A percentile compares a stretch with the other conserved stretches of the same genome.
phyloP scores from a whole-genome alignment of 2,113 vertebrate species.

The Macrotus californicus region DNA sequence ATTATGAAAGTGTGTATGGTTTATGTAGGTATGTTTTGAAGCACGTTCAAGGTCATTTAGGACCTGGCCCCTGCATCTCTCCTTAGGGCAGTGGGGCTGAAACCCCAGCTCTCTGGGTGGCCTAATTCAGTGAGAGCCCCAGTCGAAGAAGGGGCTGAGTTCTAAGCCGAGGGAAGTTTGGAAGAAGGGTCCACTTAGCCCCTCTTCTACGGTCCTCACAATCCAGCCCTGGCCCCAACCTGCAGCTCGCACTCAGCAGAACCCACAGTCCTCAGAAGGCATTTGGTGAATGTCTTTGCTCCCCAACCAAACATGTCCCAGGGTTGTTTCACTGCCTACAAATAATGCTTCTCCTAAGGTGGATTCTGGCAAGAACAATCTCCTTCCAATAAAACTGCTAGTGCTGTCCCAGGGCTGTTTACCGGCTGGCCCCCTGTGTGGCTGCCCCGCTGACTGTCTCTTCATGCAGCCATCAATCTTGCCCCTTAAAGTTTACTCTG shows the following conservation, averaged over 20 bases:
- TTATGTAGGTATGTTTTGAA: not conserved
- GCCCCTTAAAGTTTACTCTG: not conserved
- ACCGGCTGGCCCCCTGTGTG: not conserved
- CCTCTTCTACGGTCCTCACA: not conserved
- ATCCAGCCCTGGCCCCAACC: not conserved
- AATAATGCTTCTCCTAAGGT: not conserved
- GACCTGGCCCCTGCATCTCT: not conserved
- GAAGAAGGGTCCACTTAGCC: not conserved
- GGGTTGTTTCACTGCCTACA: not conserved
- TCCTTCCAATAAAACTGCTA: not conserved
- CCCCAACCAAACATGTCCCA: not conserved
- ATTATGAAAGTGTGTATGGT: slow-evolving; percentile 23
- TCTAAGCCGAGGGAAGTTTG: not conserved
- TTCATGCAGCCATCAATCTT: not conserved
- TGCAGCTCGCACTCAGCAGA: not conserved
- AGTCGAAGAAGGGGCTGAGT: not conserved
- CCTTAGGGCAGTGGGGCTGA: not conserved
- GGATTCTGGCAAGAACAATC: not conserved
- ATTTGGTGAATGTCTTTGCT: not conserved
- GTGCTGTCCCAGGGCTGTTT: not conserved
- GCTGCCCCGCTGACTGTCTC: not conserved
- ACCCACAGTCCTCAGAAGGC: not conserved
- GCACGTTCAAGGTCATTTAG: not conserved
- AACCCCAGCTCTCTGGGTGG: not conserved
- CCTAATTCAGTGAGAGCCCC: not conserved